Conservation (phyloP, 2,113 vertebrate genomes). For the Vireo altiloquus region DNA sequence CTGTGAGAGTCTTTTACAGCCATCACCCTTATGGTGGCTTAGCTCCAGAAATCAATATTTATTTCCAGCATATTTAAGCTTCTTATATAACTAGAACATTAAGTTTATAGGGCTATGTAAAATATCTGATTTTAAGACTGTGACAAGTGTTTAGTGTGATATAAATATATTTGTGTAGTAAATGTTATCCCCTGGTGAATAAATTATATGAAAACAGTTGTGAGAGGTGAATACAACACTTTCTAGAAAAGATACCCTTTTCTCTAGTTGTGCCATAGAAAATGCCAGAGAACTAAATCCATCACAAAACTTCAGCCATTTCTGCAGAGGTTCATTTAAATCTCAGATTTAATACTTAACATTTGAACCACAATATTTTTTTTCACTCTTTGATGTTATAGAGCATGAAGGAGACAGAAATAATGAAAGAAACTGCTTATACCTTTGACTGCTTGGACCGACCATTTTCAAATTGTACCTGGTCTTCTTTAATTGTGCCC, state of each 20-base stretch:
- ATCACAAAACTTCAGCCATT: not conserved
- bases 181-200: not conserved
- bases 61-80: slow-evolving; percentile 41
- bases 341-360: not conserved
- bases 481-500: not conserved
- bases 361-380: not conserved
- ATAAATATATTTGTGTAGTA: not conserved
- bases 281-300: not conserved
- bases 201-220: not conserved
- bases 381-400: not conserved
- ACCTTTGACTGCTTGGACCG: not conserved
- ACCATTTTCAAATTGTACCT: not conserved
- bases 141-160: not conserved
- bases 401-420: not conserved
- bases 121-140: slow-evolving; percentile 19
- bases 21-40: slow-evolving; percentile 6
- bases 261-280: not conserved
- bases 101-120: slow-evolving; percentile 38
- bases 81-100: slow-evolving; percentile 20
- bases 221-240: not conserved
- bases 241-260: not conserved
- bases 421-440: not conserved
- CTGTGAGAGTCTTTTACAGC: not conserved
- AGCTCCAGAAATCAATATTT: slow-evolving; percentile 55
- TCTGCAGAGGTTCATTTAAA: not conserved